Conservation (phyloP, 2,888 invertebrate species). For the Noctuana brunneofusca region DNA sequence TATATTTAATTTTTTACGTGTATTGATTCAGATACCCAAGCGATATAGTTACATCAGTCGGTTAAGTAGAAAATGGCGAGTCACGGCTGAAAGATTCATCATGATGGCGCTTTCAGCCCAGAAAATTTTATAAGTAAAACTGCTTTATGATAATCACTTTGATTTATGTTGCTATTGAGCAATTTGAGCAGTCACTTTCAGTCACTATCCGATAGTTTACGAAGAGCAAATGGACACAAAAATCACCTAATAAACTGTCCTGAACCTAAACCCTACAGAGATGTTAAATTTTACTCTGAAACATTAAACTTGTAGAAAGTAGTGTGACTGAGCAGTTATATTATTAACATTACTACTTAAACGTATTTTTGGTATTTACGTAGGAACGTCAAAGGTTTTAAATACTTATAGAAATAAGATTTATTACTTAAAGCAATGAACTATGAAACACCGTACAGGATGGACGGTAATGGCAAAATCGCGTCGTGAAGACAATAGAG, state of each 20-base stretch:
- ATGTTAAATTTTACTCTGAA: too few relatives aligned
- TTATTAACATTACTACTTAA: too few relatives aligned
- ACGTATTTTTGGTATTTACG: too few relatives aligned
- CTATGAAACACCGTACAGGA: conserved; percentile 30
- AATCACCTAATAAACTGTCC: too few relatives aligned
- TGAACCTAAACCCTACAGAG: too few relatives aligned
- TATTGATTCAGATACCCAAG: conserved; percentile 49
- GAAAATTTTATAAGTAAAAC: conserved; percentile 62
- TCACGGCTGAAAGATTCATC: conserved; percentile 73
- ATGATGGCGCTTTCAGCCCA: conserved; percentile 54
- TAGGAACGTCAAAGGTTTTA: too few relatives aligned
- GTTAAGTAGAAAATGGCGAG: conserved; percentile 52
- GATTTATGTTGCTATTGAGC: conserved; percentile 46
- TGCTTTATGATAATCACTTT: conserved; percentile 70
- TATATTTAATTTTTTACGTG: conserved; percentile 18
- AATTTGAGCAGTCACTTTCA: conserved; percentile 24
- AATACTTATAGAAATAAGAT: background rate
- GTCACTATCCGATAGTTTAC: too few relatives aligned
- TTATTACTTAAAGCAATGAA: background rate
- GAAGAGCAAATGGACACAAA: too few relatives aligned
- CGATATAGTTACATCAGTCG: conserved; percentile 53
- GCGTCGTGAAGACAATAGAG: conserved; percentile 45
- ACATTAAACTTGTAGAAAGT: too few relatives aligned
- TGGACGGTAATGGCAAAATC: conserved; percentile 58
- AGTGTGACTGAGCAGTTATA: too few relatives aligned